phyloP scores from a whole-genome alignment of 2,888 invertebrate genomes.

The Amphipoea lucens region DNA sequence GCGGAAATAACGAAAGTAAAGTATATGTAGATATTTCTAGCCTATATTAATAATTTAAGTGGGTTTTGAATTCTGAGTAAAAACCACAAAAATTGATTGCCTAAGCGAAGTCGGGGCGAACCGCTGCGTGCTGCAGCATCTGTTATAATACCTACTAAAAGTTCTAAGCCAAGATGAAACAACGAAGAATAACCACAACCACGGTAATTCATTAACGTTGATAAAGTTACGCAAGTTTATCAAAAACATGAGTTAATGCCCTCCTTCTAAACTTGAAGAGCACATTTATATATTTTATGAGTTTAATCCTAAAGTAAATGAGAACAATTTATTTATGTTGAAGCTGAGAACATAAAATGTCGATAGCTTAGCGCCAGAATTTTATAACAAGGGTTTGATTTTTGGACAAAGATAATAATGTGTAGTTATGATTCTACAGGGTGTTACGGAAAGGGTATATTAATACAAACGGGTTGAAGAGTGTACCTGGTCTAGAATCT shows the following conservation, averaged over 20 bases:
- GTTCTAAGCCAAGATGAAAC: constrained; percentile 8
- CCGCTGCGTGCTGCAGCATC: too few relatives aligned
- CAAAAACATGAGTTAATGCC: constrained; percentile 21
- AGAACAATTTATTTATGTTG: constrained; percentile 36
- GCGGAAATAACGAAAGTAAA: constrained; percentile 7
- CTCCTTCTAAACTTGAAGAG: constrained; percentile 27
- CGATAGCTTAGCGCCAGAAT: neutral
- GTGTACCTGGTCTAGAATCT: too few relatives aligned
- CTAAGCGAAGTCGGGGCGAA: neutral
- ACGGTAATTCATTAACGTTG: constrained; percentile 29
- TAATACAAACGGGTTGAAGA: too few relatives aligned
- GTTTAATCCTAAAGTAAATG: constrained; percentile 45
- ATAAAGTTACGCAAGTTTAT: constrained; percentile 13
- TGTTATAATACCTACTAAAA: constrained; percentile 2
- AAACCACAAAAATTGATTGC: neutral
- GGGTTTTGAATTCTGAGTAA: neutral
- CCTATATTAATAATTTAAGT: constrained; percentile 1
- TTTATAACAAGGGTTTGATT: constrained; percentile 12
- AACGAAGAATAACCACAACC: constrained; percentile 1
- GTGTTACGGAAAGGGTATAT: too few relatives aligned
- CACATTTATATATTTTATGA: constrained; percentile 53
- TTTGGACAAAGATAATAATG: neutral
- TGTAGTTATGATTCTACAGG: neutral
- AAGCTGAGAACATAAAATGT: constrained; percentile 6
- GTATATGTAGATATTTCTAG: neutral